Evolutionary conservation across 2,113 vertebrate genomes (phyloP), one percentile per base, ranked within the genome.

Genomic region (Podarcis cretensis): DNA sequence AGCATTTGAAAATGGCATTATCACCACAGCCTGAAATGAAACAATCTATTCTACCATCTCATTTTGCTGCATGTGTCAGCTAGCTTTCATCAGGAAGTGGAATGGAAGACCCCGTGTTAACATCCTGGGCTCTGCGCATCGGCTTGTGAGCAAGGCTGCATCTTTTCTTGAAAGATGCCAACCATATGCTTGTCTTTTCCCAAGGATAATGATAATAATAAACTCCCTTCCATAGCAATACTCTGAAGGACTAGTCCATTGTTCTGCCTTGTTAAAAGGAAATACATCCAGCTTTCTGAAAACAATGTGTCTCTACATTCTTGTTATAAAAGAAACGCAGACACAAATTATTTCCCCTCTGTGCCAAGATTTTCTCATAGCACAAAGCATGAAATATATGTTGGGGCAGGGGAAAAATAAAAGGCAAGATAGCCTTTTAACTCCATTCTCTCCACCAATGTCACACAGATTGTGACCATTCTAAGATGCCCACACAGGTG

Each of bases 401-500:
- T n/a, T 1, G 12, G 73, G 73, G 13, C 54, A 59, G 37, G 63
- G 73, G n/a, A 4, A 20, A n/a, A n/a, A 5, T 68, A 40, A 2
- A 48, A 37, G 59, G 21, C 7, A 40, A 65, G 57, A 18, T 0
- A 2, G 76, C 83, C 1, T 12, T n/a, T 16, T 59, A 4, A 65
- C 85, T 30, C 23, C 59, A 77, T 2, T 1, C 37, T 37, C 1
- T 5, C 5, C 3, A 0, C 77, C 48, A 23, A 32, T 2, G 0
- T 1, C 9, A 77, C 81, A 5, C 0, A 0, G 0, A 80, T 21
- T 63, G 35, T 5, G n/a, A 4, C 4, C 14, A 6, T 0, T 83
- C 0, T 8, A 65, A 71, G 1, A 5, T 86, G 75, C 32, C 37
- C 2, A 0, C 1, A 0, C 0, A n/a, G 0, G 18, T 4, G 7